phyloP scores from a whole-genome alignment of 1,140 invertebrate species.

The Matsumurasca onukii region DNA sequence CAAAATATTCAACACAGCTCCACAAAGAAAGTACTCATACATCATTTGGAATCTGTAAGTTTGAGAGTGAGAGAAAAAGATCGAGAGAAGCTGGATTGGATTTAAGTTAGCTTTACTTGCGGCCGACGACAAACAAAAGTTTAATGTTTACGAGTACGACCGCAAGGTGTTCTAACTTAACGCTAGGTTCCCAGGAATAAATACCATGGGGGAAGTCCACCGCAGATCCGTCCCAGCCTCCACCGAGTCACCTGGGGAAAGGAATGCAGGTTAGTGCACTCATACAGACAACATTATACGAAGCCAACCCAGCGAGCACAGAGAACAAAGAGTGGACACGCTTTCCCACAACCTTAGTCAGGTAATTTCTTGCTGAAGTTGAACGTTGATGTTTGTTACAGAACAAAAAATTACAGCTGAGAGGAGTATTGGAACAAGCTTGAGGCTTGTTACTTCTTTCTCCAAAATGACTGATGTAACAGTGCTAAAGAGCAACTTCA shows the following conservation, averaged over 20 bases:
- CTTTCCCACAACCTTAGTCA: no score
- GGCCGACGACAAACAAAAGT: conserved; percentile 23
- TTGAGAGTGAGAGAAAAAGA: not conserved
- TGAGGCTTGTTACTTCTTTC: no score
- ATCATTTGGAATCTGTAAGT: conserved; percentile 20
- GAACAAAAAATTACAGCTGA: no score
- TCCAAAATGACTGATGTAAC: no score
- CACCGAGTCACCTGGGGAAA: conserved; percentile 44
- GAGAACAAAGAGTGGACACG: no score
- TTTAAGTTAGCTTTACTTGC: conserved; percentile 28
- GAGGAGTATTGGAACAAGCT: no score
- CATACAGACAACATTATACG: conserved; percentile 16
- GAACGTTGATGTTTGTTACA: no score
- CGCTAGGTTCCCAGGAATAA: conserved; percentile 43
- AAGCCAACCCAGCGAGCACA: no score
- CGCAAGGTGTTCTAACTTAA: conserved; percentile 29
- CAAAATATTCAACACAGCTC: conserved; percentile 7
- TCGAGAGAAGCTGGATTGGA: conserved; percentile 9
- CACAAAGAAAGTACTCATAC: conserved; percentile 12
- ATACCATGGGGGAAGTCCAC: conserved; percentile 45
- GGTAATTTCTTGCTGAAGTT: no score
- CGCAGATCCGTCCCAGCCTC: conserved; percentile 37
- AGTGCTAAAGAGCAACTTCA: no score
- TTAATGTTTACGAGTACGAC: conserved; percentile 13
- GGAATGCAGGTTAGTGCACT: conserved; percentile 44